Base-by-base conservation (phyloP, 1,140 invertebrate species). In the Drosophila ohnishii region DNA sequence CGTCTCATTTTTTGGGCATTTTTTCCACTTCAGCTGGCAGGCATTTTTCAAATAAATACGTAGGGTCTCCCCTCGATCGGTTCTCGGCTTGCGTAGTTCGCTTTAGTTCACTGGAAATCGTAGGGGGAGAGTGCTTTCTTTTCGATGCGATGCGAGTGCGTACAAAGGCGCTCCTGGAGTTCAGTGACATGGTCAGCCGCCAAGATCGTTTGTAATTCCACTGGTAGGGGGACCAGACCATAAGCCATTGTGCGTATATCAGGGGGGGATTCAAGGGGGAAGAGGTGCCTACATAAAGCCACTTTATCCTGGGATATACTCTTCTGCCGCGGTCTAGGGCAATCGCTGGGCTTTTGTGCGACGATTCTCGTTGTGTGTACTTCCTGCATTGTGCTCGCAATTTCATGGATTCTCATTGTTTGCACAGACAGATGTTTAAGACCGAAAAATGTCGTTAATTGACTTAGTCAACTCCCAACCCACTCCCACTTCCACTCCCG, bases 111-210 rank as follows among this genome's bases (percentile, higher is more conserved):
- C 39, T 62, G 70, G 70, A 73, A 73, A 28, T 37, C 66, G 28
- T 59, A 6, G 39, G 25, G 69, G 55, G 69, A 37, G 65, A 65
- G 65, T 69, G 70, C 70, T 73, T 73, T 73, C 70, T 73, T 73
- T 73, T 70, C 37, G 44, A 71, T 16, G 22, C 56, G 42, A 64
- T 47, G 63, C 42, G 42, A 48, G 47, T 66, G 44, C 65, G 44
- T 53, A 71, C 70, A 73, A 73, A 73, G 70, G 48, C 70, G 37
- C 57, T 39, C 37, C 48, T 22, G n/a, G 70, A 73, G 70, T 73
- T 73, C 70, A 73, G 40, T 73, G 70, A 73, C 70, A 72, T 59
- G 70, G 69, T 71, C 57, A 47, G 39, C 34, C 47, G 28, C 39
- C 57, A 61, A 73, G 70, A 73, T 73, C 67, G 70, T 39, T 72